Evolutionary conservation across 2,113 vertebrate species (phyloP).

Genomic region (Eulemur rufifrons): DNA sequence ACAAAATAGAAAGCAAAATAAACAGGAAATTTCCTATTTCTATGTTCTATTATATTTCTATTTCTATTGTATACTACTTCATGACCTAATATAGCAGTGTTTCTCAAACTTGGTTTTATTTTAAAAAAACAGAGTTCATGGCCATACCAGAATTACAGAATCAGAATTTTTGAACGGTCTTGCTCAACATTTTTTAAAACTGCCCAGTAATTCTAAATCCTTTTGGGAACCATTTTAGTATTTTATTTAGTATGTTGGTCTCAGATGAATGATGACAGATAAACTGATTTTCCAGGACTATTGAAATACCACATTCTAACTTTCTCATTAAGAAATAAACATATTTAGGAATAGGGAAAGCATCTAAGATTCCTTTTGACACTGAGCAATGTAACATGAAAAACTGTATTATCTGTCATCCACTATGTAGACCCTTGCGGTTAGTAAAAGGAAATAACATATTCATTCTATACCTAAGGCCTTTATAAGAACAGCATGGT

Average conservation of each 20-base stretch:
- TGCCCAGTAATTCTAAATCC: neutral
- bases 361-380: constrained; percentile 6
- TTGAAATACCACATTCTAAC: neutral
- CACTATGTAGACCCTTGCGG: neutral
- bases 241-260: constrained; percentile 16
- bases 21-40: neutral
- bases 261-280: neutral
- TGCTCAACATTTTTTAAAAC: neutral
- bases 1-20: neutral
- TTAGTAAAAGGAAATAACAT: constrained; percentile 48
- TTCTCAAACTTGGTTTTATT: neutral
- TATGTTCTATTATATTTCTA: neutral
- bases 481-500: constrained; percentile 47
- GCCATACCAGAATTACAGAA: neutral
- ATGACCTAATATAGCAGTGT: neutral
- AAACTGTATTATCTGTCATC: neutral
- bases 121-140: neutral
- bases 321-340: constrained; percentile 35
- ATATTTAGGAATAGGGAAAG: neutral
- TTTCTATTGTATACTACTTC: neutral
- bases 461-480: constrained; percentile 18
- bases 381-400: constrained; percentile 2
- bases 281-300: neutral
- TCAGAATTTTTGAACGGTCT: neutral
- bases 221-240: neutral